These are phyloP conservation scores for Esperia sulphurella DNA, from an alignment of 2,888 invertebrate species.

Conservation along the genomic window DNA sequence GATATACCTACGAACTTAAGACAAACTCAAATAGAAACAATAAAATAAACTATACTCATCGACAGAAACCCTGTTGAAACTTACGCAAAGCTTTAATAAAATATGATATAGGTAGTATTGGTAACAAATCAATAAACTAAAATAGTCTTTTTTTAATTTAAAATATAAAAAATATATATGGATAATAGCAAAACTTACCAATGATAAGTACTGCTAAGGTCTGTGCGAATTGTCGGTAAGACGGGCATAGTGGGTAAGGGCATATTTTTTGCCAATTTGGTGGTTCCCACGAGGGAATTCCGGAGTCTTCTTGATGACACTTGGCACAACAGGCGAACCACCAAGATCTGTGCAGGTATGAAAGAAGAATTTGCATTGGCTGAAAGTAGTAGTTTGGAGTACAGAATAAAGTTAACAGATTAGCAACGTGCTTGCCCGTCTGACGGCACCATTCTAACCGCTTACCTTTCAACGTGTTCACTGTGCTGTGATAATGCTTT, in stretches of 20 bases:
- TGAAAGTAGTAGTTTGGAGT: neutral
- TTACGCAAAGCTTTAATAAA: too few species aligned
- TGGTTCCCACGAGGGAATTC: slow-evolving; percentile 89
- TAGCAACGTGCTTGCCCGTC: too few species aligned
- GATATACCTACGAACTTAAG: too few species aligned
- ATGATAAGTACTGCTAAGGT: slow-evolving; percentile 85
- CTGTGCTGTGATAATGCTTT: slow-evolving; percentile 70
- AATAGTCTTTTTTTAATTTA: too few species aligned
- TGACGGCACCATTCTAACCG: too few species aligned
- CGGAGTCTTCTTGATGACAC: slow-evolving; percentile 86
- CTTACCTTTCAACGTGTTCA: slow-evolving; percentile 71
- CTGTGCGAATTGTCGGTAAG: slow-evolving; percentile 90
- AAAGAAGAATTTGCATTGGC: neutral
- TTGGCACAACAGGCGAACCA: slow-evolving; percentile 89
- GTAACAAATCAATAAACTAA: too few species aligned
- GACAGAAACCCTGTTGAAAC: too few species aligned
- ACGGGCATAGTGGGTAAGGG: slow-evolving; percentile 91
- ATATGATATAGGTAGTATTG: too few species aligned
- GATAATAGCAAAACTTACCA: slow-evolving; percentile 70
- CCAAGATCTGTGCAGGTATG: slow-evolving; percentile 82
- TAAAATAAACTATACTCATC: too few species aligned
- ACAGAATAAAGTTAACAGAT: neutral
- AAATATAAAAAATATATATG: too few species aligned
- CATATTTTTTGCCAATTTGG: slow-evolving; percentile 88
- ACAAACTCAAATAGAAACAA: too few species aligned